Conservation (phyloP, 2,113 vertebrate genomes). For the Caracal caracal region DNA sequence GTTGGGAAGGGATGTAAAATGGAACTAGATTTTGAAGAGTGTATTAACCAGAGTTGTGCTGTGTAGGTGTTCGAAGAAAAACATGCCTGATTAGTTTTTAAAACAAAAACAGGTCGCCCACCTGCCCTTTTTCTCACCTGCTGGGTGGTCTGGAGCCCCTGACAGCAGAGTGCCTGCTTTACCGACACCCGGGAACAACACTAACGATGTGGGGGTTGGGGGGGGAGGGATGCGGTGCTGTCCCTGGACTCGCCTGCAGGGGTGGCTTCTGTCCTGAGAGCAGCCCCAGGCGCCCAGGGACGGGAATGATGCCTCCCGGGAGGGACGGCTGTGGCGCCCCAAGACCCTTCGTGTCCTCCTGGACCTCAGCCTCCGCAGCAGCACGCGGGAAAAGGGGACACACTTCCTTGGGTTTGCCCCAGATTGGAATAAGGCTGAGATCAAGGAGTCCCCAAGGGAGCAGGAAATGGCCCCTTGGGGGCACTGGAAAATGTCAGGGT, state of each 20-base stretch:
- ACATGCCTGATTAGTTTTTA: slow-evolving; percentile 50
- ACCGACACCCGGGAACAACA: neutral
- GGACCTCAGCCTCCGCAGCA: neutral
- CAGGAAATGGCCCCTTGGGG: neutral
- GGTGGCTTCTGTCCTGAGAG: neutral
- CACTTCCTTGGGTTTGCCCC: neutral
- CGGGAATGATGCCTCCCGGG: neutral
- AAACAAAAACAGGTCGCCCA: neutral
- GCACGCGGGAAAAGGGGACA: neutral
- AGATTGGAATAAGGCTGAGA: neutral
- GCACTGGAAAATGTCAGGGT: neutral
- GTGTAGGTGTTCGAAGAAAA: slow-evolving; percentile 57
- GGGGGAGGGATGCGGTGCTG: neutral
- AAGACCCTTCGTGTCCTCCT: neutral
- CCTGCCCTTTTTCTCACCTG: neutral
- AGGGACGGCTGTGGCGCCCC: neutral
- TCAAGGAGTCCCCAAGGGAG: neutral
- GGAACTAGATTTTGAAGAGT: slow-evolving; percentile 61
- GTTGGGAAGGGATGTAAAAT: slow-evolving; percentile 70
- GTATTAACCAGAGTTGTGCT: slow-evolving; percentile 77
- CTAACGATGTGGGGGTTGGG: neutral
- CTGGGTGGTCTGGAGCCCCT: slow-evolving; percentile 44
- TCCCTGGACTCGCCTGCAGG: neutral
- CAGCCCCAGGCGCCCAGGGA: neutral
- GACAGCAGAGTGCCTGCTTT: neutral